Conservation (phyloP, 2,888 invertebrate genomes). For the Ochlodes sylvanus region DNA sequence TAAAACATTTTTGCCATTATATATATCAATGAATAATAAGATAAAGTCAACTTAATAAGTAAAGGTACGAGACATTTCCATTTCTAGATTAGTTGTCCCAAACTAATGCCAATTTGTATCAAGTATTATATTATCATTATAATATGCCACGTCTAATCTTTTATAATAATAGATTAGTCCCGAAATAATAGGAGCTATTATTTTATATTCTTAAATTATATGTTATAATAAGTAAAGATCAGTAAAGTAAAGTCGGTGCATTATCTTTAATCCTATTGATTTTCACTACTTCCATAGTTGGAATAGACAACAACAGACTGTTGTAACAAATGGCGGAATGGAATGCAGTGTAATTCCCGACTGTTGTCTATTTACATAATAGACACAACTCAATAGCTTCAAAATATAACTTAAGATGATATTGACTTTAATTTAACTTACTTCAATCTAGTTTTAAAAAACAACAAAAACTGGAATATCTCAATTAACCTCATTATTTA, state of each 20-base stretch:
- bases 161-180: not conserved
- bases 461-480: not conserved
- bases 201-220: not conserved
- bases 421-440: not conserved
- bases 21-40: not conserved
- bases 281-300: not conserved
- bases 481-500: not conserved
- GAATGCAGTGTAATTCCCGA: not conserved
- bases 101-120: not conserved
- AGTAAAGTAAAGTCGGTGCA: not conserved
- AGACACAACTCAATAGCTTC: too few species aligned
- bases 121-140: not conserved
- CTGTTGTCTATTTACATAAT: not conserved
- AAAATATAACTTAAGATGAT: not conserved
- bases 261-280: slow-evolving; percentile 1
- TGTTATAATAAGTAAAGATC: not conserved
- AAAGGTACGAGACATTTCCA: not conserved
- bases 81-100: not conserved
- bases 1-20: not conserved
- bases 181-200: not conserved
- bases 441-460: not conserved
- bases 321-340: not conserved
- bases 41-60: too few species aligned
- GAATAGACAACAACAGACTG: not conserved
- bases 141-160: not conserved